Evolutionary conservation across 2,113 vertebrate genomes (phyloP), one percentile per base, ranked within the genome.

Genomic region (Leucopsar rothschildi): DNA sequence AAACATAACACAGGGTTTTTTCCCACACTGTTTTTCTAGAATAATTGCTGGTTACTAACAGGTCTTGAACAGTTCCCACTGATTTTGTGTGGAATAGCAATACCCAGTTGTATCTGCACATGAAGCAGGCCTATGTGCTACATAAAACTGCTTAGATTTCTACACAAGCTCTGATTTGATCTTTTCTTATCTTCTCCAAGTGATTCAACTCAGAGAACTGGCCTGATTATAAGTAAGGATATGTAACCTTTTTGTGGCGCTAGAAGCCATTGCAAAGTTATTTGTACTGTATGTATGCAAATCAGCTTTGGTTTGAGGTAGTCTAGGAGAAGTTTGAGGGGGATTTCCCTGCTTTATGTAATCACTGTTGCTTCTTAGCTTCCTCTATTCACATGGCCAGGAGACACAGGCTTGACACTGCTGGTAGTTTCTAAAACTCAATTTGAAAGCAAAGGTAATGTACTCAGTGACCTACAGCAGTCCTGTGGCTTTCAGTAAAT

Each of bases 281-380:
- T 93, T 90, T 88, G 35, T 57, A 83, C 49, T 53, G 56, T 15
- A 40, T 15, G 11, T 28, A 86, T 71, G 93, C 89, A 95, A 95
- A 95, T 60, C 63, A 85, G 15, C 69, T 83, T 88, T 49, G 69
- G 76, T 88, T 87, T 59, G 76, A 95, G 75, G 86, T 70, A 86
- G 61, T 44, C 42, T 75, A 39, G 27, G 39, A 94, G 82, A 93
- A 85, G 24, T 82, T 33, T 69, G 71, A 88, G 52, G 94, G 91
- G 93, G 47, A 96, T 94, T 97, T 95, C 92, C 96, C 93, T 70
- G 76, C 75, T 86, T 92, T 92, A 92, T 93, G 84, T 88, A 95
- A 90, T 83, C 75, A 12, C 35, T 90, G 60, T 61, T 91, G 76
- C 49, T 75, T 92, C 72, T 90, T 71, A 86, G 61, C 82, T 95